Base-by-base conservation (phyloP, 2,888 invertebrate genomes). In the Nomada goodeniana region DNA sequence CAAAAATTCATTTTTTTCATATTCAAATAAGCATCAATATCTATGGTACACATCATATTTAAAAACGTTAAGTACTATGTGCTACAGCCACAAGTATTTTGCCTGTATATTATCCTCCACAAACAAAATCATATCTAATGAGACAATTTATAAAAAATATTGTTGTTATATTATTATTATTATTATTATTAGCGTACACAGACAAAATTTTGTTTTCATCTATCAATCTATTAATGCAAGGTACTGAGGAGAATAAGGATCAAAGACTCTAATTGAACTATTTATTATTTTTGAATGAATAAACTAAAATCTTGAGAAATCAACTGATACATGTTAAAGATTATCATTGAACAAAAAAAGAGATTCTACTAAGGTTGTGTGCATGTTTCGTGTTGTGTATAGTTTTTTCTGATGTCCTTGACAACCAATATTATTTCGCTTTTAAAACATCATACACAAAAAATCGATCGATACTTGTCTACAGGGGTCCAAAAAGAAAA, bases 371-470 rank as follows among this genome's bases (percentile, higher is more conserved):
- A 36, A 9, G 89, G 87, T 87, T 86, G 92, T 92, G 92, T 92
- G 89, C 86, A 88, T 92, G 92, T 93, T 89, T 91, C 75, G 91
- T 92, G 91, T 93, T 84, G 92, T 93, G 92, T 93, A 88, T 83
- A 88, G 90, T 92, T 90, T 90, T 89, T 81, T 90, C 86, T 85
- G 84, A 88, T 90, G 90, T 87, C 55, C 80, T 81, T 69, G 60
- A 74, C 83, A 79, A 76, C 72, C 53, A 67, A 78, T 78, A 72
- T 82, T 77, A 78, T 61, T 76, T 82, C 83, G 74, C 29, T 83
- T 60, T 84, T 84, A 85, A 83, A 90, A 89, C 89, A 90, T 88
- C 87, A 82, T 89, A 91, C 89, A 91, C 89, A 88, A 89, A 83
- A 82, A 88, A 89, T 90, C 85, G 85, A 89, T 90, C 87, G 82